A percentile compares a stretch with the other conserved stretches of the same genome.
Evolutionary conservation across 2,113 vertebrate genomes (phyloP).

Genomic region (Typhlomys cinereus): DNA sequence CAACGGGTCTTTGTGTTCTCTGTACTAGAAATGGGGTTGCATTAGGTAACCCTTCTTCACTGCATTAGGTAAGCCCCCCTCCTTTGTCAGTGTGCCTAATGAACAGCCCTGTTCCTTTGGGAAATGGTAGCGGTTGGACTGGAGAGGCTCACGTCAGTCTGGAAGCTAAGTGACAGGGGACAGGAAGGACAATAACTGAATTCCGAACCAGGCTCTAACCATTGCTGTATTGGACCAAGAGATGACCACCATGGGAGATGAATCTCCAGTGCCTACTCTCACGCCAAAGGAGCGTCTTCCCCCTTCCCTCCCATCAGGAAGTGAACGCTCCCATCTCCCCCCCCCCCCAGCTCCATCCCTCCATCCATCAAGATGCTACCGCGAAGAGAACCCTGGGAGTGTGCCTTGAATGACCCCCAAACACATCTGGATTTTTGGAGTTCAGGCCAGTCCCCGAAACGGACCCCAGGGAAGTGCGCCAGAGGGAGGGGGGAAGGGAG

Average conservation of each 20-base stretch:
- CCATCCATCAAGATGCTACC: slow-evolving; percentile 63
- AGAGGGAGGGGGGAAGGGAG: slow-evolving; percentile 52
- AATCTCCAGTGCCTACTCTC: neutral
- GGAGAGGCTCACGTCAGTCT: neutral
- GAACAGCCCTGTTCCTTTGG: neutral
- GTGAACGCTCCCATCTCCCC: slow-evolving; percentile 23
- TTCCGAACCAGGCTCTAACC: slow-evolving; percentile 52
- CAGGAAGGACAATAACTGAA: too few species aligned
- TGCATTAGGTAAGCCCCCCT: too few species aligned
- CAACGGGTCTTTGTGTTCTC: slow-evolving; percentile 11
- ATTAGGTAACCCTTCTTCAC: too few species aligned
- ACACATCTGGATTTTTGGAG: slow-evolving; percentile 80
- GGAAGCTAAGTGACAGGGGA: too few species aligned
- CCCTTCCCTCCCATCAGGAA: neutral
- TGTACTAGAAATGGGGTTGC: neutral
- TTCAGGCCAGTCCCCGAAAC: slow-evolving; percentile 75
- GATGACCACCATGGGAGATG: neutral
- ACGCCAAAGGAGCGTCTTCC: neutral
- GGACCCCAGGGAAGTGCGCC: slow-evolving; percentile 75
- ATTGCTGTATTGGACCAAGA: slow-evolving; percentile 40
- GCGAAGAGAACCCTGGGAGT: slow-evolving; percentile 75
- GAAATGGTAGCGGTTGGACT: neutral
- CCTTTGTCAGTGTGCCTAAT: neutral
- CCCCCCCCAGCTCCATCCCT: neutral
- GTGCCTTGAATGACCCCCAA: slow-evolving; percentile 78